These are phyloP conservation scores for Talpa occidentalis DNA, from an alignment of 2,113 vertebrate genomes.

Conservation along the genomic window DNA sequence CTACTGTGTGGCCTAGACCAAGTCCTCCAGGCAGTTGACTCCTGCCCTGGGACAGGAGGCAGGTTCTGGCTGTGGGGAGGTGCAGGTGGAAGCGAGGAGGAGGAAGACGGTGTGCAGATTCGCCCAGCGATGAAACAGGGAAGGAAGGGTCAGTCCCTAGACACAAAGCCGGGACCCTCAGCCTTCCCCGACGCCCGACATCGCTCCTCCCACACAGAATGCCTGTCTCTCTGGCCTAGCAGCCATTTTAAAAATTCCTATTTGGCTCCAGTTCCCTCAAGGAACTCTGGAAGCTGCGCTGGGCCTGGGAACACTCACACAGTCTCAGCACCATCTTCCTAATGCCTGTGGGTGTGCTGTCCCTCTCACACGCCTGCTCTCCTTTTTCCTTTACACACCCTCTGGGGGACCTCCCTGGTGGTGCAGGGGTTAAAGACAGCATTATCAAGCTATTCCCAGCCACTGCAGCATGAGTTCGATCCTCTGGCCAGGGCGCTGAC, in stretches of 20 bases:
- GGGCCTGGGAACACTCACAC: not conserved
- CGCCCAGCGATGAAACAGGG: not conserved
- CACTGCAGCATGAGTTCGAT: no score
- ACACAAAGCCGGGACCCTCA: not conserved
- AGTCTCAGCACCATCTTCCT: not conserved
- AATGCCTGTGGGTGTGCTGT: fast-evolving
- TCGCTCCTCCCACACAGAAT: not conserved
- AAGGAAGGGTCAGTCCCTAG: not conserved
- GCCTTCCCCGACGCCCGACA: not conserved
- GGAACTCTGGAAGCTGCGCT: not conserved
- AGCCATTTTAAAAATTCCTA: conserved; percentile 52
- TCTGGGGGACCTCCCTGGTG: no score
- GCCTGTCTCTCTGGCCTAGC: not conserved
- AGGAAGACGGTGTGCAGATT: no score
- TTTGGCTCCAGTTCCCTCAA: not conserved
- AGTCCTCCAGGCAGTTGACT: not conserved
- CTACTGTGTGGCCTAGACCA: not conserved
- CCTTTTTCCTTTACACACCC: not conserved
- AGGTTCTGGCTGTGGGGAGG: not conserved
- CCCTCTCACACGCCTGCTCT: not conserved
- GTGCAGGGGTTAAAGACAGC: no score
- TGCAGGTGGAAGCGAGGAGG: no score
- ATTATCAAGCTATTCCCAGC: no score
- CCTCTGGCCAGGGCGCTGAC: no score
- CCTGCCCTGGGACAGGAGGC: not conserved